Evolutionary conservation across 2,797 vertebrate species (phyloP).

Genomic region (Sylvia borin): DNA sequence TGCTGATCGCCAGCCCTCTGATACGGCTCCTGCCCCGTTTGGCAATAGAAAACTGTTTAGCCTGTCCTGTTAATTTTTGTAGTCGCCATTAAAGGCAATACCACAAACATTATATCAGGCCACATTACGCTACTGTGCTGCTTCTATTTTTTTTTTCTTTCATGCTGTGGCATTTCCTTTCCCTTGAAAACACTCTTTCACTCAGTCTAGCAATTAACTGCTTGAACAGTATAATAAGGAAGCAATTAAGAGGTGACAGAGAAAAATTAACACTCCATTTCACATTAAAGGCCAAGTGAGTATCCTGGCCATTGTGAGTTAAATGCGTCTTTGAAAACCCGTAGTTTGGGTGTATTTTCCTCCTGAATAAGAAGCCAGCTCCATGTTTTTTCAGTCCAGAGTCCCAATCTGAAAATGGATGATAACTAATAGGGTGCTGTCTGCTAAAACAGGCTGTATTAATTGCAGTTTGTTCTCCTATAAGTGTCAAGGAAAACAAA

Average conservation of each 20-base stretch:
- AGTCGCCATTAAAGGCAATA: no score
- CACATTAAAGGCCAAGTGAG: conserved; percentile 86
- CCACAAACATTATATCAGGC: no score
- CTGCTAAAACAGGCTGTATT: conserved; percentile 80
- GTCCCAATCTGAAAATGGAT: conserved; percentile 81
- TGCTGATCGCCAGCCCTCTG: neutral
- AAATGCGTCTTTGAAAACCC: conserved; percentile 83
- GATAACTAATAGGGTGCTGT: conserved; percentile 83
- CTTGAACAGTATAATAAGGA: conserved; percentile 87
- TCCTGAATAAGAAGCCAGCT: conserved; percentile 79
- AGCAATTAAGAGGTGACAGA: conserved; percentile 86
- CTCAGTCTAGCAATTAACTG: conserved; percentile 86
- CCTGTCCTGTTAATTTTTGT: no score
- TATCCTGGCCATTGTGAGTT: conserved; percentile 82
- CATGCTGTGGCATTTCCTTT: conserved; percentile 84
- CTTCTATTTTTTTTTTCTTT: conserved; percentile 76
- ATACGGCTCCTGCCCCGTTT: neutral
- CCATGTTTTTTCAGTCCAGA: conserved; percentile 77
- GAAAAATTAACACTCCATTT: conserved; percentile 86
- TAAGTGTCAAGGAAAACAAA: conserved; percentile 83
- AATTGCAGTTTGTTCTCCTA: conserved; percentile 82
- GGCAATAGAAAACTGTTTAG: conserved; percentile 56
- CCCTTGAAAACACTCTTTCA: conserved; percentile 83
- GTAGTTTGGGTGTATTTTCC: conserved; percentile 81
- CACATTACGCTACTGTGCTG: conserved; percentile 15